phyloP scores from a whole-genome alignment of 1,140 invertebrate genomes.

The Pectinophora gossypiella region DNA sequence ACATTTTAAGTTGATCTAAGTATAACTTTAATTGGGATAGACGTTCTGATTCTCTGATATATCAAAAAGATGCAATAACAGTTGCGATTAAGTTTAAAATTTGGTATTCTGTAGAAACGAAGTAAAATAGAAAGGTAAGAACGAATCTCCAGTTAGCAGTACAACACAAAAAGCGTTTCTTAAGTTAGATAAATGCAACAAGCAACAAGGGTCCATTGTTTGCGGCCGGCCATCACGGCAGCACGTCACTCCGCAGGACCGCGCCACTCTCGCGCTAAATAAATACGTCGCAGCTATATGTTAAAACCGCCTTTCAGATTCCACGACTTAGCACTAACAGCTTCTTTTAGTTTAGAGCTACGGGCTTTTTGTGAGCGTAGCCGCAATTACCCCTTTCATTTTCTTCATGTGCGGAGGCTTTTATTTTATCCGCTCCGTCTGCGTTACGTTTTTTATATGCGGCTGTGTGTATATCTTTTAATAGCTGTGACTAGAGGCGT shows the following conservation, averaged over 20 bases:
- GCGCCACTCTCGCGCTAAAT: not conserved
- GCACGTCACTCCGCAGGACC: not conserved
- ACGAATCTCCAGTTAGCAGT: not conserved
- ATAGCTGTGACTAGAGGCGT: constrained; percentile 13
- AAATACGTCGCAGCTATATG: constrained; percentile 2
- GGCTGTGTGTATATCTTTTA: constrained; percentile 23
- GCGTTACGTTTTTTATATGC: constrained; percentile 8
- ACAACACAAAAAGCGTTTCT: not conserved
- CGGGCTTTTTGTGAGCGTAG: constrained; percentile 52
- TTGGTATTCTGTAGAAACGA: no score
- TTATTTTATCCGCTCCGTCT: constrained; percentile 53
- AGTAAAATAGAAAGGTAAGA: no score
- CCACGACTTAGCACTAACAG: constrained; percentile 22
- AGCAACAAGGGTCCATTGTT: not conserved
- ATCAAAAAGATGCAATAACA: no score
- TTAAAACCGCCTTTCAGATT: constrained; percentile 8
- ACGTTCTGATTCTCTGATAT: no score
- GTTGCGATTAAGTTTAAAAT: no score
- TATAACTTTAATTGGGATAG: no score
- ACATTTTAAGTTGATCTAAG: no score
- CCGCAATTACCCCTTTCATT: constrained; percentile 64
- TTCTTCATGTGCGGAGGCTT: constrained; percentile 48
- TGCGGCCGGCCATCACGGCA: not conserved
- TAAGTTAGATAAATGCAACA: not conserved
- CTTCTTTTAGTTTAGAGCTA: constrained; percentile 54